phyloP scores from a whole-genome alignment of 2,797 vertebrate genomes.

The Protonibea diacanthus region DNA sequence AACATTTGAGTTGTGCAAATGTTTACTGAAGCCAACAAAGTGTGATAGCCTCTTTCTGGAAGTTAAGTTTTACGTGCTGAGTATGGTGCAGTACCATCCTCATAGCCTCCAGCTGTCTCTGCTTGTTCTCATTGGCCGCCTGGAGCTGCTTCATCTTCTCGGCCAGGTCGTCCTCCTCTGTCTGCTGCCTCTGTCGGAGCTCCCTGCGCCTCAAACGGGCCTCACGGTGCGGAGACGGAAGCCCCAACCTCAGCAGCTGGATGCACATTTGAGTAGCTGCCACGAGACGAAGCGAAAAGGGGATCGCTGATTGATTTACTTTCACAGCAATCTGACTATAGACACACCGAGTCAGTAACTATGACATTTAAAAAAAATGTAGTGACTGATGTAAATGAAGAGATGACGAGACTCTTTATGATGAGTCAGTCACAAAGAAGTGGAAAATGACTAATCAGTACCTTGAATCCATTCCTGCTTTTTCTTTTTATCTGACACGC shows the following conservation, averaged over 20 bases:
- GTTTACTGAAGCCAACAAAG: not conserved
- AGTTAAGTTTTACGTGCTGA: not conserved
- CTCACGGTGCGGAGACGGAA: conserved; percentile 91
- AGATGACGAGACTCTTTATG: not conserved
- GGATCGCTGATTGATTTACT: not conserved
- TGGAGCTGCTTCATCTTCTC: conserved; percentile 93
- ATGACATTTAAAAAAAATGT: not conserved
- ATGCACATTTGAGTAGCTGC: conserved; percentile 92
- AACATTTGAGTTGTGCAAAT: not conserved
- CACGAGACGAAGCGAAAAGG: not conserved
- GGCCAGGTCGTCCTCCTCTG: conserved; percentile 89
- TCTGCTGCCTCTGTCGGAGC: conserved; percentile 88
- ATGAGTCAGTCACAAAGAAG: not conserved
- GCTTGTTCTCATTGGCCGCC: conserved; percentile 91
- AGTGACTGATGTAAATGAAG: not conserved
- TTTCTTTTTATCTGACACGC: conserved; percentile 96
- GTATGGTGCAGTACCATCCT: conserved; percentile 84
- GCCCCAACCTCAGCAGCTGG: conserved; percentile 86
- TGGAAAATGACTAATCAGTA: conserved; percentile 59
- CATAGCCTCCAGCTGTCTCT: conserved; percentile 92
- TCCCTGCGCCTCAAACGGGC: conserved; percentile 90
- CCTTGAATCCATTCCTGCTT: conserved; percentile 99
- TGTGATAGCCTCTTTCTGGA: not conserved
- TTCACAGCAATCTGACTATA: not conserved
- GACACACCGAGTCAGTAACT: not conserved